These are phyloP conservation scores for Schrankia costaestrigalis DNA, from an alignment of 2,888 invertebrate genomes.

Conservation along the genomic window DNA sequence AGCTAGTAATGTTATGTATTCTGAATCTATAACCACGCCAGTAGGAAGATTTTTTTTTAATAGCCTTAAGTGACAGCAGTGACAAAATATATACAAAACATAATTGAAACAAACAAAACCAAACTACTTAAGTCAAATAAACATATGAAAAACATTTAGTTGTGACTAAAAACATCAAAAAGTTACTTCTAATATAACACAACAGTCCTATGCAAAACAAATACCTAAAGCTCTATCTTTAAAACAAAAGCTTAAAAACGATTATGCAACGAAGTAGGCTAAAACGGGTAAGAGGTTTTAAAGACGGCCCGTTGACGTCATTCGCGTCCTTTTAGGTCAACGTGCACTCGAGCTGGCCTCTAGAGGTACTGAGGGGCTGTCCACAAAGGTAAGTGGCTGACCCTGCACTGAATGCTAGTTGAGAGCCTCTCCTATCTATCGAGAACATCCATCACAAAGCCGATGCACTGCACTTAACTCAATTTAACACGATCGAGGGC, in stretches of 20 bases:
- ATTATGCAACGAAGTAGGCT: slow-evolving; percentile 16
- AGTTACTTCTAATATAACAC: no score
- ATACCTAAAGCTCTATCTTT: no score
- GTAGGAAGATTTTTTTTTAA: no score
- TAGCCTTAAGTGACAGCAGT: no score
- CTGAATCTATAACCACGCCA: no score
- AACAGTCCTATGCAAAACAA: no score
- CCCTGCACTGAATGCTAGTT: slow-evolving; percentile 32
- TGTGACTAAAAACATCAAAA: no score
- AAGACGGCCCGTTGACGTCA: slow-evolving; percentile 41
- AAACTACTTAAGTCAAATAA: no score
- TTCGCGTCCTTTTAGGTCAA: slow-evolving; percentile 48
- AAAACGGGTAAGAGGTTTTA: slow-evolving; percentile 21
- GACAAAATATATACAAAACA: no score
- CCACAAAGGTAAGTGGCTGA: slow-evolving; percentile 33
- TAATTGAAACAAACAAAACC: no score
- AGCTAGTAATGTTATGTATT: no score
- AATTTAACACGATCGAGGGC: slow-evolving; percentile 27
- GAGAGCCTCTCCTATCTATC: slow-evolving; percentile 35
- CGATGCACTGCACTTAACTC: slow-evolving; percentile 34
- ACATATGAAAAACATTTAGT: no score
- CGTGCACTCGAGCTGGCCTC: slow-evolving; percentile 44
- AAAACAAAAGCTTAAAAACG: slow-evolving; percentile 9
- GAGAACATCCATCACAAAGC: slow-evolving; percentile 36
- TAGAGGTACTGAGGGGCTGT: slow-evolving; percentile 36